phyloP scores from a whole-genome alignment of 2,113 vertebrate genomes.

The Lagopus leucura region DNA sequence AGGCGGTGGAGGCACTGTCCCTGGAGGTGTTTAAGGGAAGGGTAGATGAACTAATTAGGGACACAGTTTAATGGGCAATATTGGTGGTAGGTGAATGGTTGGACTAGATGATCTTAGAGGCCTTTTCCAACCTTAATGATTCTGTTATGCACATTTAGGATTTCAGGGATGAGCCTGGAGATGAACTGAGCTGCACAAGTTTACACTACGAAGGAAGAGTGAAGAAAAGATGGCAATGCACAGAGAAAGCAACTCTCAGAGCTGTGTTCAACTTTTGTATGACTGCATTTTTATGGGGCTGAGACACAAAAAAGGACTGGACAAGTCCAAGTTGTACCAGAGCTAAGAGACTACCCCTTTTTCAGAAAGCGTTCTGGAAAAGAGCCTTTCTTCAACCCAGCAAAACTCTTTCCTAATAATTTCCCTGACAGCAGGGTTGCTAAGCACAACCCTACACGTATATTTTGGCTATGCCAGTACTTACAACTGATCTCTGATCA shows the following conservation, averaged over 20 bases:
- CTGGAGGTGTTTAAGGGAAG: too few species aligned
- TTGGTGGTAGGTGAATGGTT: too few species aligned
- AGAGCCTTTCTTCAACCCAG: neutral
- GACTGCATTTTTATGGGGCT: neutral
- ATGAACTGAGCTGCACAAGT: neutral
- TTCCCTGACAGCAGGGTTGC: neutral
- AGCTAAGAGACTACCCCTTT: neutral
- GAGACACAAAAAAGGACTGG: neutral
- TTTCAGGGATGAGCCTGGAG: neutral
- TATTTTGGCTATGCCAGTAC: neutral
- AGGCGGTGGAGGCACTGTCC: too few species aligned
- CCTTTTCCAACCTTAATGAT: too few species aligned
- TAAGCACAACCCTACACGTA: neutral
- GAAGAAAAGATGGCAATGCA: neutral
- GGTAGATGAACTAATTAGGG: too few species aligned
- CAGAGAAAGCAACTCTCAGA: neutral
- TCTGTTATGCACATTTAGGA: neutral
- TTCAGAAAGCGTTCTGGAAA: neutral
- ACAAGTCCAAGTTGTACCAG: neutral
- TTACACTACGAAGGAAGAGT: fast-evolving
- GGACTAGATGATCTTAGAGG: too few species aligned
- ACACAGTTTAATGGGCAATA: too few species aligned
- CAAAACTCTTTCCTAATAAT: neutral
- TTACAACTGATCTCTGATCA: neutral
- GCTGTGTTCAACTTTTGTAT: neutral